Evolutionary conservation across 1,140 invertebrate genomes (phyloP), one percentile per base, ranked within the genome.

Genomic region (Drosophila kurseongensis): DNA sequence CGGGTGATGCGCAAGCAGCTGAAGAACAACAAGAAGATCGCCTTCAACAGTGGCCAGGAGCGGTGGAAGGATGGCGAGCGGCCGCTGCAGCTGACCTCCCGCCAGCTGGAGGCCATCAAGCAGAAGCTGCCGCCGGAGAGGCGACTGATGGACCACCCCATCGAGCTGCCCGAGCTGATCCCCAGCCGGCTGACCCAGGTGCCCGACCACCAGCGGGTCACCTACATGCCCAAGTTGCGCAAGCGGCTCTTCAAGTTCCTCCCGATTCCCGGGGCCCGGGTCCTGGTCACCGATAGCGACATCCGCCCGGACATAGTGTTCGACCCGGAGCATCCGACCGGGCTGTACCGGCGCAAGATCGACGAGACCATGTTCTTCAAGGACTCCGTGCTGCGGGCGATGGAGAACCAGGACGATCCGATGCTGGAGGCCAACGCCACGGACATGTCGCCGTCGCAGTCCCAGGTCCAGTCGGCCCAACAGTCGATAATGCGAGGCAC

Each of bases 21-120:
- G 74, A 77, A 89, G 0, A 91, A 76, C 51, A 91, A 91, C 50
- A 91, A 91, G 47, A 91, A 91, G 45, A 85, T 91, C 12, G 90
- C 90, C 16, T 91, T 91, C 13, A 65, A 76, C 5, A 90, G 86
- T 5, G 83, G 90, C 2, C 78, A 79, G 61, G 86, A 91, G 51
- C 90, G 90, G 0, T 91, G 78, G 68, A 81, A 77, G 47, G 90
- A 91, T 41, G 68, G 44, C 4, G 61, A 75, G 2, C 73, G 76
- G 1, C 74, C 78, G 0, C 16, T 78, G 2, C 73, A 77, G 44
- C 16, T 91, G 40, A 91, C 90, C 13, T 16, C 12, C 1, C 27
- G 41, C 7, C 86, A 91, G 14, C 16, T 89, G 66, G 83, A 91
- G 36, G 76, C 47, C 0, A 57, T 89, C 5, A 91, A 91, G 50